Conservation (phyloP, 2,888 invertebrate genomes). For the Sericinus montela region DNA sequence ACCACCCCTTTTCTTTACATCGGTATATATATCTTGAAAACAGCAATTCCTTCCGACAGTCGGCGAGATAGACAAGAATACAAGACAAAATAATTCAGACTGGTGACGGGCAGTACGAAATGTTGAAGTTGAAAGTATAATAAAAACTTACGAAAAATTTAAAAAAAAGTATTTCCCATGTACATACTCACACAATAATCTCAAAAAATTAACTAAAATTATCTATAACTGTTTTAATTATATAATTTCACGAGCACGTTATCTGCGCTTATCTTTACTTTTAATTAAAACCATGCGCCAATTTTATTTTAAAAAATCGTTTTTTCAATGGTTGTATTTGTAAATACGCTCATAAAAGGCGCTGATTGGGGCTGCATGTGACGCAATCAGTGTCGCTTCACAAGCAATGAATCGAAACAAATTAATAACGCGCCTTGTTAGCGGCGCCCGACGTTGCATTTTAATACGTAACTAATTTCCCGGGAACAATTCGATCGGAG, state of each 20-base stretch:
- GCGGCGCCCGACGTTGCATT: conserved; percentile 18
- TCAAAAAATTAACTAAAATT: not conserved
- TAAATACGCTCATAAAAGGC: conserved; percentile 21
- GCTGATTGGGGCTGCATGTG: conserved; percentile 32
- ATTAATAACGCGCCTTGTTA: conserved; percentile 29
- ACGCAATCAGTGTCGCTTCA: conserved; percentile 35
- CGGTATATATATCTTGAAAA: no score
- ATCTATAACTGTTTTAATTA: not conserved
- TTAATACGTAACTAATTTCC: conserved; percentile 17
- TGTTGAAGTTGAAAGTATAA: no score
- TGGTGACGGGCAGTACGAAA: no score
- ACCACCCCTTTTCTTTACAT: no score
- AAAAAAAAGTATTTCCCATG: no score
- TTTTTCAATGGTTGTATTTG: conserved; percentile 9
- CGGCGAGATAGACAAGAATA: no score
- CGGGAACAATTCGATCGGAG: conserved; percentile 21
- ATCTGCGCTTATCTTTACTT: not conserved
- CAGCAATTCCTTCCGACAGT: no score
- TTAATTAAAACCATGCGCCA: conserved; percentile 1
- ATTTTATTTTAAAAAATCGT: conserved; percentile 6
- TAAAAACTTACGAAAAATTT: no score
- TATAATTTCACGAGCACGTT: not conserved
- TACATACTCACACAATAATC: no score
- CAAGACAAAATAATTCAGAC: no score
- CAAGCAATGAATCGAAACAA: conserved; percentile 32